These are phyloP conservation scores for Fukomys damarensis DNA, from an alignment of 2,113 vertebrate genomes.

Conservation along the genomic window DNA sequence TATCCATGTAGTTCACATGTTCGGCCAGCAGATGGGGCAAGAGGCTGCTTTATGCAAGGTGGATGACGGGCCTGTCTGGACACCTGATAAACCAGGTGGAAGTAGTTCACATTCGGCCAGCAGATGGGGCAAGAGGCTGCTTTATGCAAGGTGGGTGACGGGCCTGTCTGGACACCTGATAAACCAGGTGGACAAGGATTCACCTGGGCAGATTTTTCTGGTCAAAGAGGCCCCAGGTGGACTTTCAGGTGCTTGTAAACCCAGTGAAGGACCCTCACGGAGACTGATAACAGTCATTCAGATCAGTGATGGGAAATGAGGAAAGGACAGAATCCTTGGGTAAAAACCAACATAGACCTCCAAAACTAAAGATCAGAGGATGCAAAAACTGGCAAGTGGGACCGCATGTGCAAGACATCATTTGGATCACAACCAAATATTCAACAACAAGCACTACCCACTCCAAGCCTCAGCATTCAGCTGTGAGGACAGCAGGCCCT, in stretches of 20 bases:
- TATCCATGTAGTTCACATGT: background rate
- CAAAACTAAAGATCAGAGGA: background rate
- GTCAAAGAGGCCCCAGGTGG: background rate
- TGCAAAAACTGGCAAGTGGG: background rate
- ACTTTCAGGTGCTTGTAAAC: background rate
- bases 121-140: slow-evolving; percentile 44
- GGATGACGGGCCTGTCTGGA: fast-evolving
- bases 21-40: slow-evolving; percentile 59
- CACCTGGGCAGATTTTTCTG: background rate
- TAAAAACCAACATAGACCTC: background rate
- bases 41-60: background rate
- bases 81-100: fast-evolving
- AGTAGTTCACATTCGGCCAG: slow-evolving; percentile 16
- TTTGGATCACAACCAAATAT: background rate
- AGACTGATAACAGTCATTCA: background rate
- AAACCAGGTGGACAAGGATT: background rate
- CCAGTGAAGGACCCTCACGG: background rate
- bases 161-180: fast-evolving
- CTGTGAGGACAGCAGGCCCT: background rate
- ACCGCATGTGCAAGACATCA: background rate
- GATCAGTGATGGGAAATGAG: background rate
- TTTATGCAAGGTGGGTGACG: background rate
- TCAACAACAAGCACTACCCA: background rate
- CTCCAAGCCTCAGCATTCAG: background rate
- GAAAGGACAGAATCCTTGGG: background rate